Evolutionary conservation across 2,797 vertebrate species (phyloP), one percentile per base, ranked within the genome.

Genomic region (Protonibea diacanthus): DNA sequence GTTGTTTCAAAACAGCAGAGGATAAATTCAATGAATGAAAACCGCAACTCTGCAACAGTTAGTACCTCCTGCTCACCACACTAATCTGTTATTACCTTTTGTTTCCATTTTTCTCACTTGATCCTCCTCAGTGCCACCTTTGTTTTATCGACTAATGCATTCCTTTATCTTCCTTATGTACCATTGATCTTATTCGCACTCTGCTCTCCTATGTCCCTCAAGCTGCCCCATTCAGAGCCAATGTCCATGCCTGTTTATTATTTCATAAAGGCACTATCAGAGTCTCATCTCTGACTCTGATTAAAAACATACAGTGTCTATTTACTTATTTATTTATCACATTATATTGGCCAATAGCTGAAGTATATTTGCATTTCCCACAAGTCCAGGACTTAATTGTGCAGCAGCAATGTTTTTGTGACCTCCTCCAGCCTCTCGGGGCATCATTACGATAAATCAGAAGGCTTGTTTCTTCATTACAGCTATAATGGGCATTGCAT

Each of bases 391-490:
- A 33, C 70, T 80, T 89, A 81, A 89, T 84, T 79, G 73, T 83
- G 71, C 65, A 62, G 71, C 74, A 53, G 74, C 38, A 20, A 21
- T 49, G 59, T 70, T 25, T 78, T n/a, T 42, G 48, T 40, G 42
- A 58, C 51, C 57, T 70, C 69, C 56, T n/a, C 40, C 14, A 42
- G 20, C 67, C 78, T 77, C 77, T 62, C 74, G 42, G 62, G 62
- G 52, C 57, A 60, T 84, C 80, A 84, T 88, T 83, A 89, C 71
- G 78, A 91, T 90, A 88, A 90, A 93, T 92, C 88, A 92, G 63
- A 14, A 59, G 61, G 73, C 85, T 91, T 81, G 87, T 90, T 91
- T 86, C 81, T 91, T 92, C 87, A 92, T 92, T 89, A 91, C 69
- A 47, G 82, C 81, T 49, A 40, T 88, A 91, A 92, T 87, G 71